These are phyloP conservation scores for Phyllotreta striolata DNA, from an alignment of 2,888 invertebrate species.

Conservation along the genomic window DNA sequence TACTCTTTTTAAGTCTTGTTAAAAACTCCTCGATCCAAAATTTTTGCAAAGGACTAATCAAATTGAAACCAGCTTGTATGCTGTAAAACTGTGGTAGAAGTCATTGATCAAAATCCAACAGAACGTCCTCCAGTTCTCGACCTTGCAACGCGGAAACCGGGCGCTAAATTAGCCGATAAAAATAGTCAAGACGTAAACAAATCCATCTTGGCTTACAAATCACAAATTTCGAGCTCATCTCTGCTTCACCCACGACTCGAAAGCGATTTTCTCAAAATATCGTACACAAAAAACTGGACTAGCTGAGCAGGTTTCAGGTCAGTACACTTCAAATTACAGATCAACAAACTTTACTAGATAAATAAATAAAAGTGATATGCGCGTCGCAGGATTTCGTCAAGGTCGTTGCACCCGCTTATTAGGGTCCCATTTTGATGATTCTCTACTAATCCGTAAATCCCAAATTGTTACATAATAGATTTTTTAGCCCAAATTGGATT, in stretches of 20 bases:
- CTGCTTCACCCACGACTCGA: not conserved
- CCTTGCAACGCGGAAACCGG: constrained; percentile 58
- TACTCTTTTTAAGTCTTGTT: not conserved
- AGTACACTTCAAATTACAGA: constrained; percentile 38
- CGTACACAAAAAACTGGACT: constrained; percentile 38
- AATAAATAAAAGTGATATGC: constrained; percentile 36
- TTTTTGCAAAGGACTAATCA: constrained; percentile 21
- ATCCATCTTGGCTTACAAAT: constrained; percentile 12
- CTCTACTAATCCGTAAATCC: no score
- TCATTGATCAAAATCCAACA: constrained; percentile 34
- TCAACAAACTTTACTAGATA: constrained; percentile 40
- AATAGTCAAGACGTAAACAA: constrained; percentile 9
- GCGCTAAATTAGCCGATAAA: constrained; percentile 25
- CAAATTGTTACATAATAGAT: no score
- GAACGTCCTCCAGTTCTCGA: constrained; percentile 53
- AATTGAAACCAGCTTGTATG: no score
- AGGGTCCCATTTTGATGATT: constrained; percentile 11
- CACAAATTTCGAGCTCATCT: not conserved
- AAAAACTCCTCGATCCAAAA: constrained; percentile 20
- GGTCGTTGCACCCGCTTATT: constrained; percentile 32
- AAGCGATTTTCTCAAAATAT: constrained; percentile 25
- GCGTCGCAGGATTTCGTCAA: constrained; percentile 29
- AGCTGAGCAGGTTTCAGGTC: constrained; percentile 36
- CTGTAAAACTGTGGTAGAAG: no score
- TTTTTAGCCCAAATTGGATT: no score